phyloP scores from a whole-genome alignment of 2,888 invertebrate species.

The Tetropium fuscum region DNA sequence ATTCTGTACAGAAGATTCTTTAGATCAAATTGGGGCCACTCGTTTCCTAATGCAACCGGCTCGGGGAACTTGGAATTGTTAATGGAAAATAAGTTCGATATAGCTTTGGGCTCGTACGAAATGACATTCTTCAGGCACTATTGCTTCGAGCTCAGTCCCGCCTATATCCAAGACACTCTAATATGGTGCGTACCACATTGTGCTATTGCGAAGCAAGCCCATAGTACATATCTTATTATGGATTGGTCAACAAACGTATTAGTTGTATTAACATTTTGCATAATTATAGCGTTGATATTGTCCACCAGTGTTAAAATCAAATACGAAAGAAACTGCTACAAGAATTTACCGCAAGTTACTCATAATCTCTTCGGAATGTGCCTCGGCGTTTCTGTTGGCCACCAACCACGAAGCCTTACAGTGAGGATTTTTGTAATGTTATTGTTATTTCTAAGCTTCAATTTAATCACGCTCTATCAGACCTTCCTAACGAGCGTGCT shows the following conservation, averaged over 20 bases:
- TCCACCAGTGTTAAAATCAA: not conserved
- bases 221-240: not conserved
- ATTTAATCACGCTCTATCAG: slow-evolving; percentile 46
- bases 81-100: slow-evolving; percentile 48
- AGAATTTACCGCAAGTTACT: slow-evolving; percentile 15
- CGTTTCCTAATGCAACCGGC: slow-evolving; percentile 48
- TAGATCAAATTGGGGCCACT: slow-evolving; percentile 32
- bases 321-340: slow-evolving; percentile 26
- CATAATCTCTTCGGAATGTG: slow-evolving; percentile 38
- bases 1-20: slow-evolving; percentile 29
- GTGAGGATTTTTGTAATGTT: slow-evolving; percentile 43
- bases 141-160: slow-evolving; percentile 53
- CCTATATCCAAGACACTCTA: slow-evolving; percentile 57
- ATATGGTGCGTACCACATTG: slow-evolving; percentile 59
- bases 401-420: slow-evolving; percentile 46
- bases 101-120: slow-evolving; percentile 57
- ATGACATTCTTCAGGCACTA: slow-evolving; percentile 50
- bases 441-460: slow-evolving; percentile 47
- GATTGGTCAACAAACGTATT: not conserved
- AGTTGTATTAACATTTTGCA: slow-evolving; percentile 1
- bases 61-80: slow-evolving; percentile 50
- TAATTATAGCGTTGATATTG: slow-evolving; percentile 5
- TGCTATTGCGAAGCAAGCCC: slow-evolving; percentile 24
- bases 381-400: slow-evolving; percentile 39
- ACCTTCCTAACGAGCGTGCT: slow-evolving; percentile 50